These are phyloP conservation scores for Dichetophora obliterata DNA, from an alignment of 2,888 invertebrate genomes.

Conservation along the genomic window DNA sequence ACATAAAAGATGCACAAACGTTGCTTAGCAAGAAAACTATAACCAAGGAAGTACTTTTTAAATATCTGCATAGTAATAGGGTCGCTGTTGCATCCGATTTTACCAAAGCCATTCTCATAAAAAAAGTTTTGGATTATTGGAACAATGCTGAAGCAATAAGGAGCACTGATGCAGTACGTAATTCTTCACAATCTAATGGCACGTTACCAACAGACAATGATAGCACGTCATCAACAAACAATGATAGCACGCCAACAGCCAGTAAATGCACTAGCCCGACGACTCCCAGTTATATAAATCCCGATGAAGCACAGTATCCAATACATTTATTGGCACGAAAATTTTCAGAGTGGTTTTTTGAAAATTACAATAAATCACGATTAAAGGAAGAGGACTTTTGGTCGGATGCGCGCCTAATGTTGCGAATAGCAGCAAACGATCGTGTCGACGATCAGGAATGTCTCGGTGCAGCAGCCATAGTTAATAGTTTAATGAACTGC, in stretches of 20 bases:
- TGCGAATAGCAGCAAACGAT: constrained; percentile 58
- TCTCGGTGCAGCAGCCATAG: constrained; percentile 56
- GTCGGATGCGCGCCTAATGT: constrained; percentile 68
- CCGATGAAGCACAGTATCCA: constrained; percentile 54
- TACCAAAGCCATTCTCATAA: constrained; percentile 72
- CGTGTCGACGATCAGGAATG: constrained; percentile 54
- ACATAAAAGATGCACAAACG: constrained; percentile 70
- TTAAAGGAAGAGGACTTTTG: constrained; percentile 73
- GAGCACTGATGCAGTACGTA: neutral
- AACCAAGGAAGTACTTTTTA: constrained; percentile 72
- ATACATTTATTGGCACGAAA: constrained; percentile 72
- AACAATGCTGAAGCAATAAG: constrained; percentile 45
- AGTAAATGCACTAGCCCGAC: neutral
- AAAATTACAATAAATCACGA: constrained; percentile 64
- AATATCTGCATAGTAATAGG: constrained; percentile 71
- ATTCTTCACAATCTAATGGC: neutral
- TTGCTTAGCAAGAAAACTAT: constrained; percentile 72
- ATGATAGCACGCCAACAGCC: neutral
- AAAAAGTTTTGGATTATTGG: constrained; percentile 71
- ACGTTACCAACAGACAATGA: neutral
- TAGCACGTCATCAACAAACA: neutral
- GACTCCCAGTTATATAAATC: neutral
- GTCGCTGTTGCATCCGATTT: constrained; percentile 69
- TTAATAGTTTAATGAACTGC: constrained; percentile 64
- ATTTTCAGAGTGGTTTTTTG: constrained; percentile 75